Base-by-base conservation (phyloP, 2,113 vertebrate species). In the Gymnocephalus cernua region DNA sequence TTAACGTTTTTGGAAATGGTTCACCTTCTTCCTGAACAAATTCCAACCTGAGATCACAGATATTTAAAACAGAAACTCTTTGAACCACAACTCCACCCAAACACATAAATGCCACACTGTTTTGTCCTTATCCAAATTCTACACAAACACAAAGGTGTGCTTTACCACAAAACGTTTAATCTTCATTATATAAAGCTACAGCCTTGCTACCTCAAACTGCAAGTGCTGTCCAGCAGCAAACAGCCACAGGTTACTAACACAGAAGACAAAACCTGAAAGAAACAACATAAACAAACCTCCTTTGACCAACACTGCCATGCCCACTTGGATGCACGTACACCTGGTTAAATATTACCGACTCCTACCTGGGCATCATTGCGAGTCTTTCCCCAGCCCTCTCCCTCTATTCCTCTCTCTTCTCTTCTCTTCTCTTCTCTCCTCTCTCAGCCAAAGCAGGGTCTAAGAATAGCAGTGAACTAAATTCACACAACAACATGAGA, bases 401-500 rank as follows among this genome's bases (percentile, higher is more conserved):
- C 54, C 64, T 13, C 48, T 66, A 45, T 48, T 16, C 10, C 68
- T 65, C 77, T 89, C 88, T 45, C 94, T 93, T 88, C 88, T 93
- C 91, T 90, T 64, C 68, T 84, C 56, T 54, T 87, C 93, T 93
- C 94, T 93, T 90, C 88, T 93, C 91, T 90, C 89, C 86, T 95
- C 92, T 79, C 86, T 73, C 85, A 80, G 92, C 90, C 90, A 93
- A 90, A 94, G 94, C 95, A 91, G 95, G 93, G 94, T 95, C 96
- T 97, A 98, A 98, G 96, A 97, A 98, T 97, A 98, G 96, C 95
- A 85, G 91, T 95, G 95, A 96, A 96, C 96, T 95, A 95, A 94
- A 96, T 96, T 96, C 96, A 96, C 96, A 95, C 96, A 95, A 96
- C 96, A 95, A 95, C 96, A 97, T 96, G 96, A 97, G 97, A 96